phyloP scores from a whole-genome alignment of 35 echinoderm and acorn worm genomes.

The Patiria miniata region DNA sequence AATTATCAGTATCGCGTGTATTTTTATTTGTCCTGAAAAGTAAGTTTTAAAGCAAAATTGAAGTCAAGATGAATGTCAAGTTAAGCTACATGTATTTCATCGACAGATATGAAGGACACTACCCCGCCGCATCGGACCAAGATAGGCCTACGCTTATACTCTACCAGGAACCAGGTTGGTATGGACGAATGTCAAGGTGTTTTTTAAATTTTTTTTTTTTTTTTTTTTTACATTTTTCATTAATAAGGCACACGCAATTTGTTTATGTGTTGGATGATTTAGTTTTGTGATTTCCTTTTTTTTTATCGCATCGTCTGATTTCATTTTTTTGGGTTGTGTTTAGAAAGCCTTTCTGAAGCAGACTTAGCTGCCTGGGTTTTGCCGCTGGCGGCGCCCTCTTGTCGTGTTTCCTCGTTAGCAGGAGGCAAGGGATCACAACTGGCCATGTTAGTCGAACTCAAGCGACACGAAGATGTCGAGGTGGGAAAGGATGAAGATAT shows the following conservation, averaged over 20 bases:
- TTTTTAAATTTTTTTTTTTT: too few relatives aligned
- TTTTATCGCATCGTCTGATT: too few relatives aligned
- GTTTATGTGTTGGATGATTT: too few relatives aligned
- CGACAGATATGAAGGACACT: neutral
- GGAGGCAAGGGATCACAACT: slow-evolving; percentile 64
- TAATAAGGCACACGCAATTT: too few relatives aligned
- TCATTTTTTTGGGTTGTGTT: too few relatives aligned
- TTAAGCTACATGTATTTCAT: neutral
- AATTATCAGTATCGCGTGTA: too few relatives aligned
- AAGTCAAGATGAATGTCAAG: too few relatives aligned
- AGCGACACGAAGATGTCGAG: neutral
- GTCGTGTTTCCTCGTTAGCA: slow-evolving; percentile 6
- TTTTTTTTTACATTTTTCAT: too few relatives aligned
- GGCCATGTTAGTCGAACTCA: slow-evolving; percentile 37
- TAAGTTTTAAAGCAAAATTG: too few relatives aligned
- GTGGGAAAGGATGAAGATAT: neutral
- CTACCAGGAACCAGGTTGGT: slow-evolving; percentile 10
- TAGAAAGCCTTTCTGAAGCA: neutral
- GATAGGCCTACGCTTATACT: neutral
- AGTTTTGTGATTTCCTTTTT: too few relatives aligned
- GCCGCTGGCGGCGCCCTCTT: neutral
- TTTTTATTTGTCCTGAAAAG: too few relatives aligned
- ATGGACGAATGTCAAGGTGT: too few relatives aligned
- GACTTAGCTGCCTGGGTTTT: slow-evolving; percentile 26
- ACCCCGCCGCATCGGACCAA: neutral